A percentile compares a stretch with the other conserved stretches of the same genome.
phyloP scores from a whole-genome alignment of 2,113 vertebrate genomes.

The Thamnophis sirtalis region DNA sequence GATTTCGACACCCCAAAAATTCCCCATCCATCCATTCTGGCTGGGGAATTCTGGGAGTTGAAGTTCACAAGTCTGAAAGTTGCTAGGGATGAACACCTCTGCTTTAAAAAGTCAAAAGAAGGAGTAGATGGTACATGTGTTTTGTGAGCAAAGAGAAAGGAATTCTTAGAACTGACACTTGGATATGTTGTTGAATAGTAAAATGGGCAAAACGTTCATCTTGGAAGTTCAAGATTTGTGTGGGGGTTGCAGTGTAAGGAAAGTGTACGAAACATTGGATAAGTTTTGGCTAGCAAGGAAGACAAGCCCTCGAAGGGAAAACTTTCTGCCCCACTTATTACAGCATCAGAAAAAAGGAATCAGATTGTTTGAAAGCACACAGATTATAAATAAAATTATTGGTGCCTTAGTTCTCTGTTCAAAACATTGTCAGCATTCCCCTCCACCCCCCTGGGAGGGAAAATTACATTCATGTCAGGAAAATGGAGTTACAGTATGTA shows the following conservation, averaged over 20 bases:
- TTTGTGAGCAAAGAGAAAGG: neutral
- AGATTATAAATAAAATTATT: constrained; percentile 62
- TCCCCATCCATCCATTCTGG: neutral
- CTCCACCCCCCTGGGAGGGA: neutral
- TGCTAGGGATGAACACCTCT: neutral
- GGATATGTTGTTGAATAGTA: neutral
- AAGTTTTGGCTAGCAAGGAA: constrained; percentile 8
- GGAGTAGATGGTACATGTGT: neutral
- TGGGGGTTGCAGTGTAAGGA: neutral
- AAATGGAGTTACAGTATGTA: constrained; percentile 22
- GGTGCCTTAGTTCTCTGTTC: constrained; percentile 59
- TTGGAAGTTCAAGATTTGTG: neutral
- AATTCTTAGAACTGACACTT: constrained; percentile 18
- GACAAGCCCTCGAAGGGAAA: constrained; percentile 28
- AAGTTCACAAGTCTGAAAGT: neutral
- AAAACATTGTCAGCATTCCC: constrained; percentile 60
- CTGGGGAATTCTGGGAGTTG: neutral
- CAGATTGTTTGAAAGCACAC: constrained; percentile 50
- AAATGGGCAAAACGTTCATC: neutral
- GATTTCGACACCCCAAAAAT: neutral
- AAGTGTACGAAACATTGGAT: neutral
- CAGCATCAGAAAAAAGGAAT: constrained; percentile 53
- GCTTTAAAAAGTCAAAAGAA: constrained; percentile 37
- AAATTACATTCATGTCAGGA: constrained; percentile 63
- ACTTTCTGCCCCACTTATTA: neutral